phyloP scores from a whole-genome alignment of 2,113 vertebrate species.

The Psophia crepitans region DNA sequence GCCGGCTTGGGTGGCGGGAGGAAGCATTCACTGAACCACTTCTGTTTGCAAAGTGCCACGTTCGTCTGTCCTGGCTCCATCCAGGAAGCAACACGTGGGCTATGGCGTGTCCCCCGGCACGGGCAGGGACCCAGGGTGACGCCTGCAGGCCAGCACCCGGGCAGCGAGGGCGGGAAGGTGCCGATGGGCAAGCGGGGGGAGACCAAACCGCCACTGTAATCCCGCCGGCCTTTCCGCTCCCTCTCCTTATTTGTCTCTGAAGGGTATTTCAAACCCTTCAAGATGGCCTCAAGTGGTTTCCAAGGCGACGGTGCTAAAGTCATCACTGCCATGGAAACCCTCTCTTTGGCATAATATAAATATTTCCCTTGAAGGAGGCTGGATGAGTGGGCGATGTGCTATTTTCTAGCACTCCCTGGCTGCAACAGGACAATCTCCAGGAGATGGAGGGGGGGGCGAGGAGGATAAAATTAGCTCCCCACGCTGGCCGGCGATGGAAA shows the following conservation, averaged over 20 bases:
- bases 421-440: conserved; percentile 48
- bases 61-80: neutral
- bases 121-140: neutral
- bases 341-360: conserved; percentile 78
- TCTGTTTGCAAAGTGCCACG: neutral
- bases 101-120: fast-evolving
- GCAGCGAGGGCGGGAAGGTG: fast-evolving
- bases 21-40: fast-evolving
- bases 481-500: neutral
- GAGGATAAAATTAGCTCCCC: conserved; percentile 58
- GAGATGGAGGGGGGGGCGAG: neutral
- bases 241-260: conserved; percentile 75
- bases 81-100: neutral
- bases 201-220: neutral
- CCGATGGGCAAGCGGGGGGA: neutral
- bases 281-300: conserved; percentile 75
- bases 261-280: conserved; percentile 65
- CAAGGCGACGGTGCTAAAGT: conserved; percentile 70
- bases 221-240: neutral
- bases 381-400: conserved; percentile 75
- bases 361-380: conserved; percentile 76
- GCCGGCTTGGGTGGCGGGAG: neutral
- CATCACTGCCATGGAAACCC: conserved; percentile 81
- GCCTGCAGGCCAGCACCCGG: fast-evolving
- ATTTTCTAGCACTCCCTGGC: conserved; percentile 69